These are phyloP conservation scores for Mugil cephalus DNA, from an alignment of 2,113 vertebrate species.

Conservation along the genomic window DNA sequence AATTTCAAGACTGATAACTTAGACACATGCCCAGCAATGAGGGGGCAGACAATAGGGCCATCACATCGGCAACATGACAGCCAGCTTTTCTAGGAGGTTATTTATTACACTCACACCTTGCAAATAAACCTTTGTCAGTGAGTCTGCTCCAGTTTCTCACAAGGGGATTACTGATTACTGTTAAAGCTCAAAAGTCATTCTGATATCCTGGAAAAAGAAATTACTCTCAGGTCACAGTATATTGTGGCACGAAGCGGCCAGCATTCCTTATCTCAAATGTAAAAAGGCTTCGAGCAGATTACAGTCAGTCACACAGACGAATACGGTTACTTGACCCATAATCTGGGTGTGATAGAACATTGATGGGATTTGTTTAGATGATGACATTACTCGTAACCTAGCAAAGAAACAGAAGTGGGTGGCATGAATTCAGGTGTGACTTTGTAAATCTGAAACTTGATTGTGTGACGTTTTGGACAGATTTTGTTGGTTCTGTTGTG, in stretches of 20 bases:
- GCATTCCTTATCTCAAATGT: no score
- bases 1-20: background rate
- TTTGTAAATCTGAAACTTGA: no score
- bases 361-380: background rate
- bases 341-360: background rate
- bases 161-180: constrained; percentile 16
- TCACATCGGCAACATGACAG: no score
- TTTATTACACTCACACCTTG: no score
- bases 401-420: no score
- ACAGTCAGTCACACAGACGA: background rate
- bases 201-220: background rate
- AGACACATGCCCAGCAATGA: background rate
- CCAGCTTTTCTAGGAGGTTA: no score
- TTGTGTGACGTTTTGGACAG: no score
- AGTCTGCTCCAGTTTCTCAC: constrained; percentile 4
- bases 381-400: background rate
- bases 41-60: no score
- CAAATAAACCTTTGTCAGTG: background rate
- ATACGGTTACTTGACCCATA: background rate
- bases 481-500: no score
- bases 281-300: background rate
- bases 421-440: no score
- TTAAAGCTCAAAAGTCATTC: constrained; percentile 28
- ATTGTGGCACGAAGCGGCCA: background rate
- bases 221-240: constrained; percentile 17